Conservation (phyloP, 2,888 invertebrate species). For the Phyllotreta cruciferae region DNA sequence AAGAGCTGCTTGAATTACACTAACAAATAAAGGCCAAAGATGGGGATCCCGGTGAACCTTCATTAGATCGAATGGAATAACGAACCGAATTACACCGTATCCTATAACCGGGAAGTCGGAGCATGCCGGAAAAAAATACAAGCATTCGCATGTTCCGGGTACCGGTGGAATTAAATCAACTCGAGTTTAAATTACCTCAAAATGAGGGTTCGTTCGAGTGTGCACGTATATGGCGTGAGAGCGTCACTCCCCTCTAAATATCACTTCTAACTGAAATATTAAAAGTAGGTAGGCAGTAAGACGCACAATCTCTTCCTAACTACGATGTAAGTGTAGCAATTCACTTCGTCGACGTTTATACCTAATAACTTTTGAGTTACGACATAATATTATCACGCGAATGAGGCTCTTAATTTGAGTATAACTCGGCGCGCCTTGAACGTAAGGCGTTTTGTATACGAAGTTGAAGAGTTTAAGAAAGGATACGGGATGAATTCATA, state of each 20-base stretch:
- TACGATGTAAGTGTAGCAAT: constrained; percentile 29
- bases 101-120: too few relatives aligned
- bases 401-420: constrained; percentile 24
- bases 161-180: not conserved
- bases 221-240: constrained; percentile 8
- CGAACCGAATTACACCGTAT: too few relatives aligned
- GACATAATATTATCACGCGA: constrained; percentile 27
- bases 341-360: constrained; percentile 30
- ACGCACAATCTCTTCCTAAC: constrained; percentile 23
- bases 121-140: not conserved
- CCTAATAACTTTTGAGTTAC: constrained; percentile 32
- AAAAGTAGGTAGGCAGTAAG: constrained; percentile 15
- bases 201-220: constrained; percentile 6
- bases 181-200: constrained; percentile 6
- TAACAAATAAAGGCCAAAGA: too few relatives aligned
- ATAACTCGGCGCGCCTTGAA: constrained; percentile 22
- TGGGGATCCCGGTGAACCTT: too few relatives aligned
- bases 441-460: constrained; percentile 2
- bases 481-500: too few relatives aligned
- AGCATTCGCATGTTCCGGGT: constrained; percentile 8
- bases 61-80: too few relatives aligned
- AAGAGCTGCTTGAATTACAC: too few relatives aligned
- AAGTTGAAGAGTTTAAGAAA: too few relatives aligned
- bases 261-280: constrained; percentile 23
- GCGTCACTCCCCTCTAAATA: constrained; percentile 17